A percentile compares a stretch with the other conserved stretches of the same genome.
Evolutionary conservation across 2,888 invertebrate species (phyloP).

Genomic region (Yponomeuta cagnagella): DNA sequence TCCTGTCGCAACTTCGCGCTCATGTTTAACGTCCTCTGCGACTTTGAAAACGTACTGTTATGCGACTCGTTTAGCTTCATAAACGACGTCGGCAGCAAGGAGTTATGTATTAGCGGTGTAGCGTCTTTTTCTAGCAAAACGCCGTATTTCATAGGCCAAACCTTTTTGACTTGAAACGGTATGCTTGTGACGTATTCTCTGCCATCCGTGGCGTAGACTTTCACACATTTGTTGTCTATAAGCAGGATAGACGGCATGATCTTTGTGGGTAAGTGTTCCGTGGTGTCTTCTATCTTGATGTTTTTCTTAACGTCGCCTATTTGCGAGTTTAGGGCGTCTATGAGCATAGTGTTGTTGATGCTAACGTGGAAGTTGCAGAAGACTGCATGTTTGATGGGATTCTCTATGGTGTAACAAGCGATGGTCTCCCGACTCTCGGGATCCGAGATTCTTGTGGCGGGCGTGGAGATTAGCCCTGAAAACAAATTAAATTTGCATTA

Average conservation of each 20-base stretch:
- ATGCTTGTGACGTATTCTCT: conserved; percentile 88
- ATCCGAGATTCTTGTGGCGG: conserved; percentile 63
- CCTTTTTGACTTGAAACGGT: conserved; percentile 86
- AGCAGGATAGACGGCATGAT: conserved; percentile 81
- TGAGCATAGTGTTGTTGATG: conserved; percentile 72
- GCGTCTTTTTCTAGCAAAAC: conserved; percentile 86
- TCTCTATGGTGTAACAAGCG: conserved; percentile 87
- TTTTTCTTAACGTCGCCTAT: conserved; percentile 67
- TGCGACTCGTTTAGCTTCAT: conserved; percentile 56
- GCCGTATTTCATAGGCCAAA: conserved; percentile 92
- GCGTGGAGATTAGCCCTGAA: conserved; percentile 71
- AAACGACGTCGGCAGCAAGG: conserved; percentile 49
- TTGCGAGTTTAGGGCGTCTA: conserved; percentile 66
- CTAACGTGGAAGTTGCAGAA: conserved; percentile 79
- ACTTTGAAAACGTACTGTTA: conserved; percentile 51
- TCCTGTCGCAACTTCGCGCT: conserved; percentile 56
- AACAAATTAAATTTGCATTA: conserved; percentile 13
- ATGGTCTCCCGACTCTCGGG: conserved; percentile 75
- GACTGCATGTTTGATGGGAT: conserved; percentile 87
- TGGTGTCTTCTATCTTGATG: conserved; percentile 65
- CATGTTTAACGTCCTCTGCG: conserved; percentile 49
- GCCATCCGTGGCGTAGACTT: conserved; percentile 86
- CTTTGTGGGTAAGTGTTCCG: conserved; percentile 68
- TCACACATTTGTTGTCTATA: conserved; percentile 84
- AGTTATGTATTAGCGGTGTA: conserved; percentile 45